These are phyloP conservation scores for Papilio aristodemus DNA, from an alignment of 1,140 invertebrate genomes.

Conservation along the genomic window DNA sequence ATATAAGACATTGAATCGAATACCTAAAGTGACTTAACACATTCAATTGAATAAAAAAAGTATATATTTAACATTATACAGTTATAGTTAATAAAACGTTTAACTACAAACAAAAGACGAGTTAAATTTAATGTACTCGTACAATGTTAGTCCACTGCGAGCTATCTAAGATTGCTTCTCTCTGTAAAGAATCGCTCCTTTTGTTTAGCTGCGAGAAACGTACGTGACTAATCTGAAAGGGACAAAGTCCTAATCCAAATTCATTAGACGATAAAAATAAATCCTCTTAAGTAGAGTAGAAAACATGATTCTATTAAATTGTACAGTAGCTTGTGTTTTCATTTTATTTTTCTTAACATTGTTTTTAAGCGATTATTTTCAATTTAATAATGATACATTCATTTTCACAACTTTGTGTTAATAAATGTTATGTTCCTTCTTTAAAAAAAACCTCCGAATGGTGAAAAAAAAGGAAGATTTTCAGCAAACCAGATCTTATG, in stretches of 20 bases:
- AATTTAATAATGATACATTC: no score
- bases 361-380: no score
- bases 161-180: conserved; percentile 13
- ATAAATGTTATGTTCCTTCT: no score
- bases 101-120: neutral
- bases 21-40: no score
- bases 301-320: neutral
- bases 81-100: no score
- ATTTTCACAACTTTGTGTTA: no score
- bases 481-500: no score
- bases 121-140: conserved; percentile 16
- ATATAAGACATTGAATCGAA: no score
- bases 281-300: conserved; percentile 20
- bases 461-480: no score
- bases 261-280: conserved; percentile 22
- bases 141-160: neutral
- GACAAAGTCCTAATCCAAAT: conserved; percentile 22
- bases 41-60: no score
- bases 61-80: no score
- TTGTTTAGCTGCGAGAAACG: conserved; percentile 19
- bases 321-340: neutral
- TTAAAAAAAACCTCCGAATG: no score
- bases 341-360: neutral
- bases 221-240: conserved; percentile 23
- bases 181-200: conserved; percentile 7